Evolutionary conservation across 2,113 vertebrate genomes (phyloP), one percentile per base, ranked within the genome.

Genomic region (Cyanoramphus novaezelandiae): DNA sequence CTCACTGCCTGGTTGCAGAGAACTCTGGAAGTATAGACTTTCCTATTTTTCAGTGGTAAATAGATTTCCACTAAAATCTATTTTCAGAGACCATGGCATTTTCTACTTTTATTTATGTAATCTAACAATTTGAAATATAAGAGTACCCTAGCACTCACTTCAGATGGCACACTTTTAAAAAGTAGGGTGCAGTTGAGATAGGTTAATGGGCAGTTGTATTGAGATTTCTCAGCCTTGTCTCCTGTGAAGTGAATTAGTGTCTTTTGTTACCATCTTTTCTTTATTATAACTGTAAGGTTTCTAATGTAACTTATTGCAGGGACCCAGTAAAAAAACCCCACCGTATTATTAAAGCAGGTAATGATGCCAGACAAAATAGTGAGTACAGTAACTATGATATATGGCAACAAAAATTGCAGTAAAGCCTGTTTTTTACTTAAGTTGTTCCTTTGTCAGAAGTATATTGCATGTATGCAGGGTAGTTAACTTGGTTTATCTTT

Each of bases 51-150:
- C 57, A 59, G 33, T 15, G 21, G 57, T 24, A 35, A 35, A 59
- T 59, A 35, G 57, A 59, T 59, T 93, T 87, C 55, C n/a, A 35
- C 6, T 88, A 72, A 88, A 74, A 46, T 82, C 21, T 90, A 0
- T 96, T 94, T 90, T 83, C 46, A 88, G 68, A 29, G 43, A 60
- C 68, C 2, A 9, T 88, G 93, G 78, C 90, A 83, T 88, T 90
- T 94, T 92, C 59, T 94, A 78, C 91, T 95, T 95, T 95, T 92
- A 80, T 86, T 69, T 92, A 53, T 94, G 85, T 86, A 91, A 13
- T 93, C 79, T 90, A 85, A 50, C 53, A 88, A 67, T 82, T 80
- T 88, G 92, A 84, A 95, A 89, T 89, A 5, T 6, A 86, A 74
- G 29, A 74, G n/a, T 72, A 86, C n/a, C 41, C 55, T 27, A 44